Base-by-base conservation (phyloP, 2,113 vertebrate species). In the Capreolus pygargus region DNA sequence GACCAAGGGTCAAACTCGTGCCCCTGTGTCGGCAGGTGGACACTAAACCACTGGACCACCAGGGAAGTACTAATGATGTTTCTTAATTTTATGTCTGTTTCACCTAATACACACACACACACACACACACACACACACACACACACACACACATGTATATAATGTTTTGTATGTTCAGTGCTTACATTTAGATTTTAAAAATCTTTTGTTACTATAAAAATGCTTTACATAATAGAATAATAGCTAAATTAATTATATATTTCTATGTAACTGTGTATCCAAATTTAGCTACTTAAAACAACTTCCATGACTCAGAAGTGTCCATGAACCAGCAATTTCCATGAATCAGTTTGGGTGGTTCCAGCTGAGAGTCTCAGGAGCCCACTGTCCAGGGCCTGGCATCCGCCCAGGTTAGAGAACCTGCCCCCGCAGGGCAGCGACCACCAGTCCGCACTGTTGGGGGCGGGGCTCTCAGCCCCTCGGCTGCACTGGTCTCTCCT, bases 401-500 rank as follows among this genome's bases (percentile, higher is more conserved):
- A 3, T 67, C 28, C 3, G 28, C 3, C 15, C 27, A 8, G 30
- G 17, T 15, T 55, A 15, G 36, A 67, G 74, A 67, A 15, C 45
- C 58, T 25, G 10, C 0, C 19, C 33, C 19, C 19, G 0, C n/a
- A 23, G 67, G 67, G n/a, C 67, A 23, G n/a, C 1, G 4, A 1
- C 17, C 19, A 0, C 67, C 67, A 6, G n/a, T 6, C 67, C 5
- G 5, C n/a, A 23, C 19, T 6, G 67, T 0, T 39, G n/a, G 5
- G 1, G 5, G 17, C 2, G 5, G 23, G 7, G 11, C 7, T 70
- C 58, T 45, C 50, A 16, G 30, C n/a, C 55, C 50, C n/a, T 50
- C 2, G 15, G 39, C 11, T 28, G 64, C 7, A 3, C 15, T 14
- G 19, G 7, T 3, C 36, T 95, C 43, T 30, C 57, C 50, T 50